Evolutionary conservation across 2,888 invertebrate species (phyloP).

Genomic region (Gandaritis pyraliata): DNA sequence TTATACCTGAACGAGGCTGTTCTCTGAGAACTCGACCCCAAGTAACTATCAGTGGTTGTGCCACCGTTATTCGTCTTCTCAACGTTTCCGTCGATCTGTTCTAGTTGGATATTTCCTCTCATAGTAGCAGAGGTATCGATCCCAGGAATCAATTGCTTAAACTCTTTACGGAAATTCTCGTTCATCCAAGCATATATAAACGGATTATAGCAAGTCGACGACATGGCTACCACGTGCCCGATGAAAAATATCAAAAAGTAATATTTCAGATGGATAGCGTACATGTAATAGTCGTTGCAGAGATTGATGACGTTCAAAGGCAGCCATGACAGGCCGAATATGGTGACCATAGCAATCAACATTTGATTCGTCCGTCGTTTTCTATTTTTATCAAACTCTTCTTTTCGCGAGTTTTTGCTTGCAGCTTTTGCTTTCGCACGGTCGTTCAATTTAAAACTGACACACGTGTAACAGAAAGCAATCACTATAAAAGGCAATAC

Average conservation of each 20-base stretch:
- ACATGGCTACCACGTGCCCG: slow-evolving; percentile 96
- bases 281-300: slow-evolving; percentile 91
- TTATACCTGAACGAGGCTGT: slow-evolving; percentile 80
- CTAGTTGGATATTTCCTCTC: slow-evolving; percentile 73
- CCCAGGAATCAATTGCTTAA: slow-evolving; percentile 90
- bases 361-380: slow-evolving; percentile 97
- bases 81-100: slow-evolving; percentile 83
- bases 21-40: slow-evolving; percentile 83
- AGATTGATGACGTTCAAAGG: slow-evolving; percentile 96
- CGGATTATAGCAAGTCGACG: slow-evolving; percentile 98
- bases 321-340: slow-evolving; percentile 98
- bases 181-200: slow-evolving; percentile 99
- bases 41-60: slow-evolving; percentile 87
- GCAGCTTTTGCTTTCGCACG: slow-evolving; percentile 94
- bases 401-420: slow-evolving; percentile 92
- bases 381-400: slow-evolving; percentile 94
- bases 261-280: slow-evolving; percentile 90
- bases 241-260: slow-evolving; percentile 95
- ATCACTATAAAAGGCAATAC: slow-evolving; percentile 97
- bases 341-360: slow-evolving; percentile 98
- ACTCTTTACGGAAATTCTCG: slow-evolving; percentile 97
- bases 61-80: slow-evolving; percentile 91
- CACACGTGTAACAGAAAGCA: slow-evolving; percentile 96
- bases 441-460: slow-evolving; percentile 94
- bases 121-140: slow-evolving; percentile 80